Base-by-base conservation (phyloP, 2,113 vertebrate species). In the Heterocephalus glaber region DNA sequence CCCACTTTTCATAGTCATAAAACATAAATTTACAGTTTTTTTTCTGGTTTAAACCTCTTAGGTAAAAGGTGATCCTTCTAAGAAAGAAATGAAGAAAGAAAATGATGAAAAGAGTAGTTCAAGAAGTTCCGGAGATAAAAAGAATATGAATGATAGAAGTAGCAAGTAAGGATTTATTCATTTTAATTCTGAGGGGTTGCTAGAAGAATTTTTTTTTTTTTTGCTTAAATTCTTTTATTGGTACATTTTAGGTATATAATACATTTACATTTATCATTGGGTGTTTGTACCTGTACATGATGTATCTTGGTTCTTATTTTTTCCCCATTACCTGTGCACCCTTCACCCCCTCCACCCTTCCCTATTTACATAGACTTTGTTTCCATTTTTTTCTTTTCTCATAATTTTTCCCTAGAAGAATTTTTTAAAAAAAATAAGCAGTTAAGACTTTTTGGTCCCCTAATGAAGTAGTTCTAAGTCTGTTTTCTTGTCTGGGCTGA, bases 11-110 rank as follows among this genome's bases (percentile, higher is more conserved):
- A 88, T 81, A 90, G 77, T 79, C n/a, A 61, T 86, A 66, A 90
- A 80, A 89, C 85, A 17, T 33, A 86, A 92, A 41, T 68, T 77
- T 79, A 86, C 90, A 92, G 44, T 7, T 68, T 0, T 65, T 96
- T 96, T 94, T 54, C 96, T 97, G 61, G 7, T 49, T 72, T 96
- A 74, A 97, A 41, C 89, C 79, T 92, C 66, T 52, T 38, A 99
- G 99, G 99, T 99, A 82, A 99, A 99, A 99, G 99, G 99, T 30
- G 99, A 99, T 98, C 99, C 99, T 7, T 99, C 99, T 95, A 99
- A 99, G 98, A 99, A 99, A 96, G 99, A 99, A n/a, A 54, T 99
- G 81, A 99, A 99, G 98, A 99, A 99, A 93, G 99, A 99, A 96
- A 98, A 97, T 0, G 99, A 99, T 96, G 99, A 99, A 86, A 99